Percentiles rank a stretch among this genome's conserved stretches.
Evolutionary conservation across 1,140 invertebrate species (phyloP).

Genomic region (Scaptomyza graminum): DNA sequence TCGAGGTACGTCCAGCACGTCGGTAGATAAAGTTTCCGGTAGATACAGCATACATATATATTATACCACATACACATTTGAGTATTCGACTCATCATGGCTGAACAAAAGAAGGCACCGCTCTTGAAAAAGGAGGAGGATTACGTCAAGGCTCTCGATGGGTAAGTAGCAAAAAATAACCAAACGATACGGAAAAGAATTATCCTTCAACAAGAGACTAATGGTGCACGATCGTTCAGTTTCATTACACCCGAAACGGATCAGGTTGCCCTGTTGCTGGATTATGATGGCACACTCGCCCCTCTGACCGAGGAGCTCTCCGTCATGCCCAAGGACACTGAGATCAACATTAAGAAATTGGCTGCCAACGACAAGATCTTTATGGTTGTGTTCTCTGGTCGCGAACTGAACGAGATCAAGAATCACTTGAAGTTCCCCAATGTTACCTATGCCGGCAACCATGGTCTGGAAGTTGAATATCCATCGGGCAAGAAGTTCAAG

Average conservation of each 20-base stretch:
- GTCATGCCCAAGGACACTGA: constrained; percentile 93
- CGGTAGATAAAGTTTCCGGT: constrained; percentile 67
- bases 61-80: constrained; percentile 18
- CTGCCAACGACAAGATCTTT: constrained; percentile 93
- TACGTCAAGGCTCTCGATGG: constrained; percentile 80
- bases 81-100: constrained; percentile 59
- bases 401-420: constrained; percentile 93
- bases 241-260: constrained; percentile 78
- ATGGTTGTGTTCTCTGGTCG: constrained; percentile 94
- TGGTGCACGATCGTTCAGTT: constrained; percentile 43
- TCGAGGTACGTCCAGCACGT: constrained; percentile 80
- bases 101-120: constrained; percentile 82
- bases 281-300: constrained; percentile 95
- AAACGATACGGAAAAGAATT: too few species aligned
- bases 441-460: constrained; percentile 97
- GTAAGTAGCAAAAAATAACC: constrained; percentile 47
- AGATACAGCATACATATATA: constrained; percentile 53
- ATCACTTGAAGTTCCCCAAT: constrained; percentile 94
- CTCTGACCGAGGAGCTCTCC: constrained; percentile 94
- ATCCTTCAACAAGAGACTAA: neutral
- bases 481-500: constrained; percentile 95
- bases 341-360: constrained; percentile 91
- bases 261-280: constrained; percentile 90
- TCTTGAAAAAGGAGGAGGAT: constrained; percentile 80
- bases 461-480: constrained; percentile 94